Evolutionary conservation across 2,888 invertebrate species (phyloP), one percentile per base, ranked within the genome.

Genomic region (Cataglyphis altisquamis): DNA sequence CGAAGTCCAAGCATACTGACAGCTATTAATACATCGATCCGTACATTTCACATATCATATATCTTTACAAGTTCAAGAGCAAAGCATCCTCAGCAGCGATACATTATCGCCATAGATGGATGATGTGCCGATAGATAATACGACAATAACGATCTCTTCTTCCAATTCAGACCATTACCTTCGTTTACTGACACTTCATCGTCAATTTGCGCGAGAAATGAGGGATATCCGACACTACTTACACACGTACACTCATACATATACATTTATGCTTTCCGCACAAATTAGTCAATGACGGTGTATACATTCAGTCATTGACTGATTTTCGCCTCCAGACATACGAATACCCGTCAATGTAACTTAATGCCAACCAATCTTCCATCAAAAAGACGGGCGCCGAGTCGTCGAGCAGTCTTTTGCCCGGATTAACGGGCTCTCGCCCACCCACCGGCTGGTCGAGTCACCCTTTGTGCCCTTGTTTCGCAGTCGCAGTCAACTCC

Each of bases 91-190:
- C n/a, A 60, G 21, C 8, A 5, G 41, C 62, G 55, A 62, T 57
- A 55, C 55, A 67, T 57, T n/a, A 48, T 77, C 18, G n/a, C 4
- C 41, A 41, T n/a, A 48, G 72, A 74, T 74, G 86, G 86, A 88
- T 62, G 88, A 41, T 36, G 36, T 87, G 86, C 78, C 82, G 78
- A 84, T 88, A 87, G 88, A 83, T 89, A 90, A 87, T 90, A 90
- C 89, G 62, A 84, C 84, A 66, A 83, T 52, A 36, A 78, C 87
- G 67, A 82, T 57, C 83, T 83, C 91, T 89, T 91, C 91, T 91
- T 89, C 82, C 89, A 83, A 89, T 92, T 89, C 92, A 91, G 92
- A 89, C 91, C 92, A 93, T 94, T 93, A 92, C 92, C 92, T 90
- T 88, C 91, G 88, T 91, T 91, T 90, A 90, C 62, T 87, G 86